Conservation (phyloP, 2,797 vertebrate species). For the Nannoperca obscura region DNA sequence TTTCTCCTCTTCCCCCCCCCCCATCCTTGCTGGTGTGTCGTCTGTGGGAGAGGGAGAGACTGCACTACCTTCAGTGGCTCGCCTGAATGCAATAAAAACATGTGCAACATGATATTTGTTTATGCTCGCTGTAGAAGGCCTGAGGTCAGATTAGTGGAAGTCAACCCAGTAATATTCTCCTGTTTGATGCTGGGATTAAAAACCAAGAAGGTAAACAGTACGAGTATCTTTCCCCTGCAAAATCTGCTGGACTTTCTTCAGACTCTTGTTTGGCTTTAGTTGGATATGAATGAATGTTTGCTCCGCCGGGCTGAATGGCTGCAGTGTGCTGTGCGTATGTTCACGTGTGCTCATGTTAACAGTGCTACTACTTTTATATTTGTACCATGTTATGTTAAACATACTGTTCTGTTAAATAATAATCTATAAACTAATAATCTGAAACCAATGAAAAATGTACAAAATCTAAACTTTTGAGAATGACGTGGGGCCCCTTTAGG, state of each 20-base stretch:
- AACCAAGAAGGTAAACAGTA: constrained; percentile 11
- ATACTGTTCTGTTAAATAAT: neutral
- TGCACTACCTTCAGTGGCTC: constrained; percentile 78
- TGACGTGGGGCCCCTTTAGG: too few relatives aligned
- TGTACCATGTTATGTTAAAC: neutral
- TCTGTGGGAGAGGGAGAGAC: constrained; percentile 20
- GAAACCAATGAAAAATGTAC: too few relatives aligned
- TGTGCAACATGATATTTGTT: constrained; percentile 49
- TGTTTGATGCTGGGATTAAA: constrained; percentile 68
- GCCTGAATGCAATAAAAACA: constrained; percentile 82
- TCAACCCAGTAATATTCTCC: constrained; percentile 65
- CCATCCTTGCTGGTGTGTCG: constrained; percentile 33
- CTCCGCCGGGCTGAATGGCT: neutral
- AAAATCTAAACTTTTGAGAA: too few relatives aligned
- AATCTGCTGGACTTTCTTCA: neutral
- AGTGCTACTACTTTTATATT: neutral
- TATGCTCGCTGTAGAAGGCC: constrained; percentile 70
- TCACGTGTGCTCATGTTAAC: neutral
- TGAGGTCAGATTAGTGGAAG: constrained; percentile 75
- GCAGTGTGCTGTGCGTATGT: neutral
- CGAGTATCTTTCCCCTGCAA: neutral
- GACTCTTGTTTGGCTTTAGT: neutral
- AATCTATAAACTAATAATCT: too few relatives aligned
- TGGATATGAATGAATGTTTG: too few relatives aligned
- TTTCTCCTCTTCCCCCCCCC: constrained; percentile 13